phyloP scores from a whole-genome alignment of 2,113 vertebrate species.

The Cygnus buccinator region DNA sequence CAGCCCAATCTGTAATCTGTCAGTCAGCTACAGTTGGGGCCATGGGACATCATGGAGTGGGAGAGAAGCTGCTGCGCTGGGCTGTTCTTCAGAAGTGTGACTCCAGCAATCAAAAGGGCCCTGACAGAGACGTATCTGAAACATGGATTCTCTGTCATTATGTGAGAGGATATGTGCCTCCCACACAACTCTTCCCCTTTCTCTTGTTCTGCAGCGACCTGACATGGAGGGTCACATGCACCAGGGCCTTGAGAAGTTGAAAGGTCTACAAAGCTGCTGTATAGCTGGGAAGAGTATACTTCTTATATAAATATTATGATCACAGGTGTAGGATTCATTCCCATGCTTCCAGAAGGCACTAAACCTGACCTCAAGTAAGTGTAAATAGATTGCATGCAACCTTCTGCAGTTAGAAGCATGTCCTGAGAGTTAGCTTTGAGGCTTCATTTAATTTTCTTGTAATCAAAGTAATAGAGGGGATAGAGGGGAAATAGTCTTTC shows the following conservation, averaged over 20 bases:
- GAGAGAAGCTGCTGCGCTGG: slow-evolving; percentile 9
- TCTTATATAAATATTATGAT: not conserved
- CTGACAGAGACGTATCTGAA: slow-evolving; percentile 29
- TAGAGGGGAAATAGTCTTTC: not conserved
- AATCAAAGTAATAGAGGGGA: not conserved
- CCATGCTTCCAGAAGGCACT: not conserved
- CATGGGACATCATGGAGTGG: slow-evolving; percentile 31
- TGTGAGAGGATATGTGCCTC: slow-evolving; percentile 11
- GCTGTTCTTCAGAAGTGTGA: slow-evolving; percentile 46
- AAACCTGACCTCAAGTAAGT: not conserved
- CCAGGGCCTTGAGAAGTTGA: not conserved
- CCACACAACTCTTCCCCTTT: slow-evolving; percentile 17
- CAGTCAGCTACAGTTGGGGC: slow-evolving; percentile 34
- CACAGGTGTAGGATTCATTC: not conserved
- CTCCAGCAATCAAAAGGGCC: slow-evolving; percentile 39
- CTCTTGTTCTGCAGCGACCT: slow-evolving; percentile 25
- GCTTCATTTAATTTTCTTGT: slow-evolving; percentile 45
- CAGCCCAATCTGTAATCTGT: slow-evolving; percentile 37
- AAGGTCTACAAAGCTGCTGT: not conserved
- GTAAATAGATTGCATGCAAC: slow-evolving; percentile 16
- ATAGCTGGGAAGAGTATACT: not conserved
- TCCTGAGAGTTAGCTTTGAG: not conserved
- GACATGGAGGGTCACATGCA: not conserved
- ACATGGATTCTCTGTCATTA: not conserved
- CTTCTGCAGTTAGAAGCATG: not conserved